Base-by-base conservation (phyloP, 1,140 invertebrate species). In the Panonychus citri region DNA sequence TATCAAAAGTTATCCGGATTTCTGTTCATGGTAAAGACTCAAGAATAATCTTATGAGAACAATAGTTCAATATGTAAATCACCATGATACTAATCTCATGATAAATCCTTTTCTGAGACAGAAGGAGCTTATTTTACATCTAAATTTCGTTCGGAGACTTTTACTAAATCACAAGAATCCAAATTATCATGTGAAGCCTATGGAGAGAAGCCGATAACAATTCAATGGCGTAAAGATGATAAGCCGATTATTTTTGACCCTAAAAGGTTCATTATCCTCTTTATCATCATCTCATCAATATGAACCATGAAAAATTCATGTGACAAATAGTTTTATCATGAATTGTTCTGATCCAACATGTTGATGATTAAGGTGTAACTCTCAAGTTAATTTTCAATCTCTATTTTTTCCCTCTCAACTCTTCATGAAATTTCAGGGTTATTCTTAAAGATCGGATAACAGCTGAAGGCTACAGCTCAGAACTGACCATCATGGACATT, bases 161-260 rank as follows among this genome's bases (percentile, higher is more conserved):
- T 57, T 3, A 58, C 60, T 28, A 66, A 62, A 57, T 66, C 64
- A 7, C 59, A 67, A 26, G 66, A 67, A 53, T 64, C 68, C 12
- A 66, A 64, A 21, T 60, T 73, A 52, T 65, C 68, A 15, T 73
- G 72, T 55, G 66, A 70, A 55, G 70, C 69, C 0, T 63, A 65
- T 53, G 72, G 72, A 8, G 72, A 74, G 57, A 60, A 67, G 40
- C 72, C 72, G 15, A 64, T 74, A 7, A 63, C 62, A n/a, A 65
- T 74, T 17, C 50, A 60, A 8, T 74, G 71, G 71, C 61, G 40
- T 3, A 64, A 64, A 55, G 62, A 65, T 48, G 42, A 53, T 24
- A 60, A 63, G 30, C 30, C 34, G 15, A 52, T 57, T 19, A 27
- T 27, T 26, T 40, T 40, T 39, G 56, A 57, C 13, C 39, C 34